Base-by-base conservation (phyloP, 2,888 invertebrate genomes). In the Coecobrya sp. region DNA sequence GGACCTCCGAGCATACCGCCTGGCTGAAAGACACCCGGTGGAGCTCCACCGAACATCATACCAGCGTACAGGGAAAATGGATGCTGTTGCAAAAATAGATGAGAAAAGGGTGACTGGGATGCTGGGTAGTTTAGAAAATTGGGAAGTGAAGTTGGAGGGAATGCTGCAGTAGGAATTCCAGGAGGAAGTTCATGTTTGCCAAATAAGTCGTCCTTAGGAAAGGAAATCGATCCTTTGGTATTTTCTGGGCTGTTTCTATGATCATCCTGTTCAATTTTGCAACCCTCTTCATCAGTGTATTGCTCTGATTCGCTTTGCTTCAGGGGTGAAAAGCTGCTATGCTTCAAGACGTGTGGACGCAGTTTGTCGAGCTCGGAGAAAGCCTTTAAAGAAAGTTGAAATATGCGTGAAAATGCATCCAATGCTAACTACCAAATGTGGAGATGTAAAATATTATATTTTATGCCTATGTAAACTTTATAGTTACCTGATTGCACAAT, bases 291-390 rank as follows among this genome's bases (percentile, higher is more conserved):
- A 30, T 94, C 94, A 0, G 93, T 94, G 19, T 93, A 94, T 1
- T 92, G 93, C 27, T 94, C 94, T 10, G 94, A 94, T n/a, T 94
- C 94, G 4, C 86, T 87, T 55, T 91, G 84, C 91, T 94, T 95
- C 55, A 93, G 19, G 0, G 94, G 94, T 22, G 95, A 94, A 49
- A 95, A 94, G 30, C 96, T 96, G 94, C 96, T 97, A 95, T 98
- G 98, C 95, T 97, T 97, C 19, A 97, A 96, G 52, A 97, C 96
- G 96, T 98, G 98, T 0, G 97, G 96, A 42, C 97, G 96, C 70
- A 98, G 96, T 87, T 97, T 96, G 90, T 97, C 97, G 85, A 97
- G 96, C 95, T 97, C 97, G n/a, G 97, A 97, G 95, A 97, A 97
- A 0, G 97, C 97, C 96, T 96, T 94, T 22, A 4, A 95, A 94